A percentile compares a stretch with the other conserved stretches of the same genome.
These are phyloP conservation scores for Thymelicus sylvestris DNA, from an alignment of 2,888 invertebrate genomes.

Conservation along the genomic window DNA sequence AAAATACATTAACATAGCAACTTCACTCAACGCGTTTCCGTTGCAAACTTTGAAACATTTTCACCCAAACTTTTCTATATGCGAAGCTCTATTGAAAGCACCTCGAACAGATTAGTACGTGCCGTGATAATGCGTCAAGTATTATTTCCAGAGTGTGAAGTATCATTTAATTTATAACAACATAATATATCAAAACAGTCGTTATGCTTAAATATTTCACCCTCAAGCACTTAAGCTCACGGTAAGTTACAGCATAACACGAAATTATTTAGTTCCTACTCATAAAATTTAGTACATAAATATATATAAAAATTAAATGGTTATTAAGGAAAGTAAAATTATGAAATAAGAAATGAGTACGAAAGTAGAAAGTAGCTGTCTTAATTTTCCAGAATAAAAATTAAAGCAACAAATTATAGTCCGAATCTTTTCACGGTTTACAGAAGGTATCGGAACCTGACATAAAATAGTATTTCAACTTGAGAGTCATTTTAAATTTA, in stretches of 20 bases:
- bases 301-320: too few species aligned
- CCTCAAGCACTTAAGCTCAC: too few species aligned
- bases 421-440: slow-evolving; percentile 23
- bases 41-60: slow-evolving; percentile 79
- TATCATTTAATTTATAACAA: slow-evolving; percentile 43
- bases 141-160: slow-evolving; percentile 70
- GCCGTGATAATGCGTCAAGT: slow-evolving; percentile 77
- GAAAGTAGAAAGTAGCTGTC: background rate
- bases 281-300: too few species aligned
- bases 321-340: background rate
- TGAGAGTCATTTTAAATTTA: slow-evolving; percentile 18
- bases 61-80: slow-evolving; percentile 79
- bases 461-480: slow-evolving; percentile 15
- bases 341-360: background rate
- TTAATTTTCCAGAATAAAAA: background rate
- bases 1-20: slow-evolving; percentile 81
- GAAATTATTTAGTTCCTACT: too few species aligned
- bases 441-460: slow-evolving; percentile 11
- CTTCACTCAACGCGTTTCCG: slow-evolving; percentile 62
- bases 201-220: too few species aligned
- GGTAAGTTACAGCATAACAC: too few species aligned
- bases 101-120: slow-evolving; percentile 76
- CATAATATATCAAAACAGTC: background rate
- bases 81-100: slow-evolving; percentile 80
- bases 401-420: slow-evolving; percentile 5